Conservation (phyloP, 2,113 vertebrate species). For the Crotalus tigris region DNA sequence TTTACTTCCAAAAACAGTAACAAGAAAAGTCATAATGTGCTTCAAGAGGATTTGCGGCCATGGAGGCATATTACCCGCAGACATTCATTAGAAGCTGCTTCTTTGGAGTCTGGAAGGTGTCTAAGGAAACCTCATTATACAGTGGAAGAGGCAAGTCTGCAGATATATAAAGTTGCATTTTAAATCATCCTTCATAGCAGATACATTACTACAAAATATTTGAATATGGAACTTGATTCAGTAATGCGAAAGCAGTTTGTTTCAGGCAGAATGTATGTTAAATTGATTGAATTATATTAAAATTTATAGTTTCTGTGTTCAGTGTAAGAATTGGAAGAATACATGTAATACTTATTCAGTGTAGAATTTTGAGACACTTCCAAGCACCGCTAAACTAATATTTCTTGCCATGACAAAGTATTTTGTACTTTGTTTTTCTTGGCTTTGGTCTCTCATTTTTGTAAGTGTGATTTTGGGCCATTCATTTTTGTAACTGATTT, state of each 20-base stretch:
- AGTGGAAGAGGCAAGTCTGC: slow-evolving; percentile 61
- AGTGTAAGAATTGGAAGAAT: background rate
- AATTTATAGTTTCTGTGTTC: background rate
- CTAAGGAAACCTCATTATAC: slow-evolving; percentile 52
- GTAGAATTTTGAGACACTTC: background rate
- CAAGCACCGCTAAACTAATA: background rate
- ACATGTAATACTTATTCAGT: background rate
- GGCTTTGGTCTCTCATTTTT: background rate
- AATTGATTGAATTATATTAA: background rate
- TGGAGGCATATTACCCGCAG: slow-evolving; percentile 42
- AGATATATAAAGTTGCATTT: background rate
- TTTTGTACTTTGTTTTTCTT: background rate
- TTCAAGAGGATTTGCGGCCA: slow-evolving; percentile 16
- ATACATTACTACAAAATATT: background rate
- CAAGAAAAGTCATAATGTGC: slow-evolving; percentile 32
- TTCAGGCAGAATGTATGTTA: background rate
- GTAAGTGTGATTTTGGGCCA: background rate
- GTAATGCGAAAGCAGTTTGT: background rate
- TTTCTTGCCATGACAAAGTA: background rate
- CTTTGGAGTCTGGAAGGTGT: slow-evolving; percentile 46
- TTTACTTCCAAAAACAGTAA: slow-evolving; percentile 39
- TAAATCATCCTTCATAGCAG: background rate
- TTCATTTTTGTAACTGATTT: background rate
- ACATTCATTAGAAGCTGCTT: background rate
- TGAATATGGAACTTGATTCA: background rate